Percentiles rank a stretch among this genome's conserved stretches.
Evolutionary conservation across 2,797 vertebrate species (phyloP).

Genomic region (Gorsachius magnificus): DNA sequence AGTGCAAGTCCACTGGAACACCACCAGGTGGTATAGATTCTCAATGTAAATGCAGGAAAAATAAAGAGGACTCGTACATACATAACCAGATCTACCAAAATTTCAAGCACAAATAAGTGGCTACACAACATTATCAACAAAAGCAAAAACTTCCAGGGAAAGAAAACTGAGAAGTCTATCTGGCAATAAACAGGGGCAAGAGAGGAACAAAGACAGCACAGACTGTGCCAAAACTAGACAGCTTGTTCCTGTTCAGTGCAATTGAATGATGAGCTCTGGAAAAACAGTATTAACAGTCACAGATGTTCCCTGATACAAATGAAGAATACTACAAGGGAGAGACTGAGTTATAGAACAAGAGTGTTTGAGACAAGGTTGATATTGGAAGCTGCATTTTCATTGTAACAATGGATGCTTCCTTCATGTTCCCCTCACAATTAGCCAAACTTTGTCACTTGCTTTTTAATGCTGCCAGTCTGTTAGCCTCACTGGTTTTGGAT

Average conservation of each 20-base stretch:
- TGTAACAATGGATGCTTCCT: background rate
- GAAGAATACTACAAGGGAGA: background rate
- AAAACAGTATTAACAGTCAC: background rate
- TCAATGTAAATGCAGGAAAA: background rate
- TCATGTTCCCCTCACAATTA: background rate
- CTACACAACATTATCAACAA: background rate
- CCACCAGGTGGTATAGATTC: conserved; percentile 46
- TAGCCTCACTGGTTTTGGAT: background rate
- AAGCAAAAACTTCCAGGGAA: background rate
- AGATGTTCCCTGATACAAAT: background rate
- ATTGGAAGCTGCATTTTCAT: background rate
- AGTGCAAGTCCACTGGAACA: background rate
- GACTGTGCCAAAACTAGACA: background rate
- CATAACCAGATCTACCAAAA: background rate
- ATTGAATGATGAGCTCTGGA: background rate
- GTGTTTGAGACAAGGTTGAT: background rate
- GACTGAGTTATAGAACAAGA: background rate
- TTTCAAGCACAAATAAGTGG: background rate
- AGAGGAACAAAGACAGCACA: background rate
- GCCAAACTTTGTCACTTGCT: background rate
- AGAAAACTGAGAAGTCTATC: background rate
- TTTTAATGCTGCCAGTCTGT: background rate
- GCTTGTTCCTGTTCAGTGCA: background rate
- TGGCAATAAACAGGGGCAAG: background rate
- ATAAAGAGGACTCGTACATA: background rate